Percentiles rank a stretch among this genome's conserved stretches.
These are phyloP conservation scores for Lethenteron camtschaticum DNA, from an alignment of 2,113 vertebrate genomes.

Conservation along the genomic window DNA sequence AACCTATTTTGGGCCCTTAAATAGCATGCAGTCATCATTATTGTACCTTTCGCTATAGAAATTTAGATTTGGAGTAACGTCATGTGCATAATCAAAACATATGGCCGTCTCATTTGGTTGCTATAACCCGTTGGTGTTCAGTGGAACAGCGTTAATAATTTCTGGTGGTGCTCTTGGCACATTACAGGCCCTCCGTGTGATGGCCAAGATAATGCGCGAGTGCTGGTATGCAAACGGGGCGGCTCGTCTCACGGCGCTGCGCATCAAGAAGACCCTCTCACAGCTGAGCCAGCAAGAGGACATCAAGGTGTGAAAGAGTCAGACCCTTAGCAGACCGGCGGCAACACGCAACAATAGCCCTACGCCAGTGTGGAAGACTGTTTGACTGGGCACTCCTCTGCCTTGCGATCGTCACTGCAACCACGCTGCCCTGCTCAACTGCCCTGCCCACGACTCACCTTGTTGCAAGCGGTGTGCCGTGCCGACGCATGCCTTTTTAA, in stretches of 20 bases:
- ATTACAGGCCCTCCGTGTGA: conserved; percentile 50
- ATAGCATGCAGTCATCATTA: no score
- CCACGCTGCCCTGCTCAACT: neutral
- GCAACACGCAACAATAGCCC: neutral
- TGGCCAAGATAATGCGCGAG: conserved; percentile 81
- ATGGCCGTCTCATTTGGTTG: no score
- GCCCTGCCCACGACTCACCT: neutral
- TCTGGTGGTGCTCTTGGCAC: neutral
- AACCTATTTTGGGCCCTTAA: no score
- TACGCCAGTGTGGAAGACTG: neutral
- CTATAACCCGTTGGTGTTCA: no score
- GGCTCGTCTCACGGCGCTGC: conserved; percentile 66
- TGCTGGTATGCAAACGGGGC: conserved; percentile 66
- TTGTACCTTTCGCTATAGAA: no score
- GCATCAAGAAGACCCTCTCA: conserved; percentile 76
- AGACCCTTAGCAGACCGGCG: neutral
- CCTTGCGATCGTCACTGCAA: neutral
- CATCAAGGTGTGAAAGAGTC: conserved; percentile 20
- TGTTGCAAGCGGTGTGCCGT: neutral
- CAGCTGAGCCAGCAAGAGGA: conserved; percentile 46
- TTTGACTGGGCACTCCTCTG: neutral
- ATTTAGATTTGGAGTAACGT: no score
- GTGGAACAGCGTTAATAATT: neutral
- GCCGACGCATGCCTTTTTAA: neutral
- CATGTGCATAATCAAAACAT: no score